Evolutionary conservation across 2,113 vertebrate species (phyloP).

Genomic region (Euleptes europaea): DNA sequence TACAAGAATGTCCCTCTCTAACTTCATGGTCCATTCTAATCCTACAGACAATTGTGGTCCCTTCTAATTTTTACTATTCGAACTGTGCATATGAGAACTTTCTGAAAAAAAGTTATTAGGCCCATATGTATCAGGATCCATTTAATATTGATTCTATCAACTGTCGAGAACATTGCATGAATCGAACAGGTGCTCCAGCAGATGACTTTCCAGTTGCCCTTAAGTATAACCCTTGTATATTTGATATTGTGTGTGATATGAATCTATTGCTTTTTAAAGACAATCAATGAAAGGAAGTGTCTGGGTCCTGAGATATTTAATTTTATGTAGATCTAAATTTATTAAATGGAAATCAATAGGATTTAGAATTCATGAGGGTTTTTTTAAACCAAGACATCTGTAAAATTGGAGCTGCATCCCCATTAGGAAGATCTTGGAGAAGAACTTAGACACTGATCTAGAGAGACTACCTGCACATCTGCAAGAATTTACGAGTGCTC

Average conservation of each 20-base stretch:
- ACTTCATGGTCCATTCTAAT: not conserved
- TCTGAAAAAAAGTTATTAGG: not conserved
- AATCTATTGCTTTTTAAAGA: not conserved
- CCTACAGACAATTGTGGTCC: not conserved
- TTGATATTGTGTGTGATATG: not conserved
- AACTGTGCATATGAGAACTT: not conserved
- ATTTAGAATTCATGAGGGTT: not conserved
- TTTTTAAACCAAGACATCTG: not conserved
- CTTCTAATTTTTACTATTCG: not conserved
- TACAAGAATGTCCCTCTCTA: not conserved
- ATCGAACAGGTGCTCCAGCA: not conserved
- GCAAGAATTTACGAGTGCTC: not conserved
- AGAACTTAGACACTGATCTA: not conserved
- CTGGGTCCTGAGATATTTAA: not conserved
- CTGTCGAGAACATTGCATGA: not conserved
- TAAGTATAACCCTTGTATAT: not conserved
- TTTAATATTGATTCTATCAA: not conserved
- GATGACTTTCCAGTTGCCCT: not conserved
- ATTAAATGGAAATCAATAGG: not conserved
- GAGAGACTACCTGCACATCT: not conserved
- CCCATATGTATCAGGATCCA: accelerated
- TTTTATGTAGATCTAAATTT: conserved; percentile 1
- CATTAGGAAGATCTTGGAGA: not conserved
- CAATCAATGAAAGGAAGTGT: not conserved
- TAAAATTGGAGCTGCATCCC: not conserved